These are phyloP conservation scores for Berghia stephanieae DNA, from an alignment of 1,140 invertebrate genomes.

Conservation along the genomic window DNA sequence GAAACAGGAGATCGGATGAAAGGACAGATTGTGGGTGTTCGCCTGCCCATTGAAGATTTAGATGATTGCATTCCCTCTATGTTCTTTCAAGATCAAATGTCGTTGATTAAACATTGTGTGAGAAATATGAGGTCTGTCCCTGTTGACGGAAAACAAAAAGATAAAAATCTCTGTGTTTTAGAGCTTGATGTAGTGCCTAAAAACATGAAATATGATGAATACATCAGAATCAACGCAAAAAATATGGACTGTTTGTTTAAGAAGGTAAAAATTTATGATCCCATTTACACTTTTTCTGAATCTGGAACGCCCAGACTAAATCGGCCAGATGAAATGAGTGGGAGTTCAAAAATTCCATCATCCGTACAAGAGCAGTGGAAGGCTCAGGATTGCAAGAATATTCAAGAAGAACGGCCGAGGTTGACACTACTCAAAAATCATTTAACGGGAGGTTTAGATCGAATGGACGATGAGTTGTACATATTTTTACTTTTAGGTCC, in stretches of 20 bases:
- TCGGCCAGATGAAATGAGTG: slow-evolving; percentile 12
- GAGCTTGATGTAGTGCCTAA: slow-evolving; percentile 38
- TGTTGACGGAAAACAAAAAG: slow-evolving; percentile 17
- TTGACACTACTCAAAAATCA: slow-evolving; percentile 21
- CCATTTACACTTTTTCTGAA: background rate
- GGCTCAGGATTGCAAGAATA: background rate
- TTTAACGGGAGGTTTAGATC: slow-evolving; percentile 30
- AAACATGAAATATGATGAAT: background rate
- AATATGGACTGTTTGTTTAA: background rate
- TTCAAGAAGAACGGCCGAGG: background rate
- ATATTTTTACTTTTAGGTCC: slow-evolving; percentile 33
- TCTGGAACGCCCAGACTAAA: slow-evolving; percentile 16
- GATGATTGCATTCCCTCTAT: slow-evolving; percentile 14
- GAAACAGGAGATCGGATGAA: background rate
- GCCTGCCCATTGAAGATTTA: slow-evolving; percentile 10
- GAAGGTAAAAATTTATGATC: slow-evolving; percentile 12
- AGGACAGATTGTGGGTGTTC: slow-evolving; percentile 33
- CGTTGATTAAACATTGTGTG: slow-evolving; percentile 27
- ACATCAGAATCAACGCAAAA: slow-evolving; percentile 25
- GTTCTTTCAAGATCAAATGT: slow-evolving; percentile 23
- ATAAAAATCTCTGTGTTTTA: slow-evolving; percentile 25
- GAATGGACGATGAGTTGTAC: slow-evolving; percentile 29
- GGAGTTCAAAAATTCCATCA: background rate
- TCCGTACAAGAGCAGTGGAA: background rate
- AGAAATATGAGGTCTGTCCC: slow-evolving; percentile 35